These are phyloP conservation scores for Chelidonichthys spinosus DNA, from an alignment of 2,797 vertebrate genomes.

Conservation along the genomic window DNA sequence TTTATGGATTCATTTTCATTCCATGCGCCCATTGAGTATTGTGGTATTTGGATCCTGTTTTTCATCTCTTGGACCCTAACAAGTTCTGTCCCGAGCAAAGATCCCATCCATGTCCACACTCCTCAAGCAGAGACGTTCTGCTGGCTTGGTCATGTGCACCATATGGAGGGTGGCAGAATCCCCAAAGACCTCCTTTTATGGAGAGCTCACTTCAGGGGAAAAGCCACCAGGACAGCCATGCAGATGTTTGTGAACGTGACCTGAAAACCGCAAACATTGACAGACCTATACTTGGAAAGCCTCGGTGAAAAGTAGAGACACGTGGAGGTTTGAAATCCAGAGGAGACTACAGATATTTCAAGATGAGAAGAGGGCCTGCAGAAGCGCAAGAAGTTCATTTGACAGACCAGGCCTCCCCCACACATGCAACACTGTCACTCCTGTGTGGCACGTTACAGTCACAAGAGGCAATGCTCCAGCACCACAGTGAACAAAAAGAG, in stretches of 20 bases:
- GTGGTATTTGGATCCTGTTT: slow-evolving; percentile 15
- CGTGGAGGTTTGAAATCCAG: background rate
- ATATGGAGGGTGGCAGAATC: background rate
- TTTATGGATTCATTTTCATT: slow-evolving; percentile 17
- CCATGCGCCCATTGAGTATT: background rate
- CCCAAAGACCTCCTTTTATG: background rate
- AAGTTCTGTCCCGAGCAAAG: background rate
- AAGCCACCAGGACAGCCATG: background rate
- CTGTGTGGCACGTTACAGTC: background rate
- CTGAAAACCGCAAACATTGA: background rate
- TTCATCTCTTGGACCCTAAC: background rate
- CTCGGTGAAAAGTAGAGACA: background rate
- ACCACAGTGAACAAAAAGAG: background rate
- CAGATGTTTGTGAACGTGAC: background rate
- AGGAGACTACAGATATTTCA: background rate
- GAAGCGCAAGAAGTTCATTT: background rate
- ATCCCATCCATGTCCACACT: background rate
- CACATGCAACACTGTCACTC: background rate
- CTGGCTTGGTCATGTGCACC: background rate
- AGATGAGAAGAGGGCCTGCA: background rate
- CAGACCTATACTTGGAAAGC: background rate
- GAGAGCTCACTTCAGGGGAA: background rate
- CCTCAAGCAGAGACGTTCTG: background rate
- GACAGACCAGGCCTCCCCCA: background rate
- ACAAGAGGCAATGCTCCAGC: background rate